Evolutionary conservation across 2,113 vertebrate species (phyloP), one percentile per base, ranked within the genome.

Genomic region (Leucosticte australis): DNA sequence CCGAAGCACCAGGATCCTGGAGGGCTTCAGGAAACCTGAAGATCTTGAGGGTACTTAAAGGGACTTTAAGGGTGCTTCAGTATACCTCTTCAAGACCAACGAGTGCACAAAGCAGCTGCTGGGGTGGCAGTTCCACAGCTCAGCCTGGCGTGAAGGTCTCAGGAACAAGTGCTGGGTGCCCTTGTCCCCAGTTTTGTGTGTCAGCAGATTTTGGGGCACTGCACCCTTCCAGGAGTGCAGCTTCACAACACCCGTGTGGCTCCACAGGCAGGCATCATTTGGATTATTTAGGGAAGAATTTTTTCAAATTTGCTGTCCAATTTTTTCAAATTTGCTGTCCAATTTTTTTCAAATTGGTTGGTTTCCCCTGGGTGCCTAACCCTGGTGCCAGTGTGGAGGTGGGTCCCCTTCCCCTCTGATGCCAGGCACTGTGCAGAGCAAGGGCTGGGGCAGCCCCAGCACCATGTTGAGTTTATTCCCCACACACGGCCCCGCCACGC

Each of bases 391-490:
- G 1, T 52, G 49, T 5, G 2, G 67, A 52, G 46, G 37, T 64
- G 57, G 33, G 30, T 87, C 30, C 35, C 30, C 11, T 47, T 92
- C 57, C 60, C 37, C 31, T 81, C 22, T 0, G 3, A 3, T 41
- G 17, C 49, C 5, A 5, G 55, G n/a, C 60, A 6, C 57, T 5
- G 22, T 3, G 4, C 56, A 22, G 53, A 35, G 90, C 1, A 1
- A 37, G 67, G 59, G 20, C 76, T 68, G 55, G 73, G 85, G 46
- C 63, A 13, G 52, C 50, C 81, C 42, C 87, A 62, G 64, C 80
- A 37, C 92, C 12, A 1, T 1, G 21, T 27, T 37, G 55, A 87
- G 81, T 90, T 96, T 90, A 78, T 94, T 96, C 91, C 94, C 95
- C 2, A 0, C 81, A 60, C 87, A 91, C 85, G 95, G 95, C 96